Percentiles rank a stretch among this genome's conserved stretches.
phyloP scores from a whole-genome alignment of 2,888 invertebrate species.

The Zeuzera pyrina region DNA sequence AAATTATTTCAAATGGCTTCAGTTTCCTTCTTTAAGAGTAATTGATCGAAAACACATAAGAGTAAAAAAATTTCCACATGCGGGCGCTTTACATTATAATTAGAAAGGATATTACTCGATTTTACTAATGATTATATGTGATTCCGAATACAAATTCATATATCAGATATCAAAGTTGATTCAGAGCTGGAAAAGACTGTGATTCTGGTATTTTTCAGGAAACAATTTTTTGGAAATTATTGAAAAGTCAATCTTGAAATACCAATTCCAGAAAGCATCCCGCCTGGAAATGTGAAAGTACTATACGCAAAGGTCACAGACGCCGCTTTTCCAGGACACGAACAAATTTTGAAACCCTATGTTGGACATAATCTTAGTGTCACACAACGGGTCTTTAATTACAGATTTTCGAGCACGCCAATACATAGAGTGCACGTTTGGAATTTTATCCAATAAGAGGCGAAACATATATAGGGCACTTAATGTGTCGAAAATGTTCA shows the following conservation, averaged over 20 bases:
- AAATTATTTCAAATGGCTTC: neutral
- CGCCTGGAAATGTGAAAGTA: slow-evolving; percentile 5
- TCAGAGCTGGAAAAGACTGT: slow-evolving; percentile 9
- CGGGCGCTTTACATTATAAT: slow-evolving; percentile 8
- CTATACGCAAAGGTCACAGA: slow-evolving; percentile 7
- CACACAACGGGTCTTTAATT: slow-evolving; percentile 8
- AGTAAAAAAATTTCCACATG: slow-evolving; percentile 5
- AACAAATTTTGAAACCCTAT: slow-evolving; percentile 7
- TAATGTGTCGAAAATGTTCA: slow-evolving; percentile 6
- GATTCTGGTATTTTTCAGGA: slow-evolving; percentile 7
- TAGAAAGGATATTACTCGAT: slow-evolving; percentile 8
- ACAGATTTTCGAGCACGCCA: slow-evolving; percentile 7
- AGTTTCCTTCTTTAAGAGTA: neutral
- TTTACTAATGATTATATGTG: slow-evolving; percentile 7
- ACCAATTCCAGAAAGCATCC: too few relatives aligned
- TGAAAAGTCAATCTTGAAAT: slow-evolving; percentile 6
- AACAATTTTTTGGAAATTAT: slow-evolving; percentile 8
- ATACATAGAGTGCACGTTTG: slow-evolving; percentile 8
- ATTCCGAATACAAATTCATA: slow-evolving; percentile 7
- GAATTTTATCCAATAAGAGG: slow-evolving; percentile 8
- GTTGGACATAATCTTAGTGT: slow-evolving; percentile 8
- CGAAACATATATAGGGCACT: slow-evolving; percentile 6
- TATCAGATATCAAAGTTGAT: slow-evolving; percentile 4
- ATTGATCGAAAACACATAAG: slow-evolving; percentile 5
- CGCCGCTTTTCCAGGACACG: slow-evolving; percentile 6